These are phyloP conservation scores for Apodemia zela DNA, from an alignment of 2,888 invertebrate genomes.

Conservation along the genomic window DNA sequence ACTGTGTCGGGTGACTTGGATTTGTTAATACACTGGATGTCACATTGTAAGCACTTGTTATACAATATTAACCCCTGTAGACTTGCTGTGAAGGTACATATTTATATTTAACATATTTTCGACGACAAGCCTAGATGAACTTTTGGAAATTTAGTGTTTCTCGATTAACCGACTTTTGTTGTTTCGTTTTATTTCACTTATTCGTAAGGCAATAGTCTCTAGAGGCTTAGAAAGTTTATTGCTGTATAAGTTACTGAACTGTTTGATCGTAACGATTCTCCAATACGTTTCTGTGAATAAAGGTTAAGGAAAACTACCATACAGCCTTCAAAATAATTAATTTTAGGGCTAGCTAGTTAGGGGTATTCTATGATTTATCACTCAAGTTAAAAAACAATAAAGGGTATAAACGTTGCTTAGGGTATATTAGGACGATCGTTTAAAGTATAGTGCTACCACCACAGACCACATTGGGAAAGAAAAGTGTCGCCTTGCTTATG, in stretches of 20 bases:
- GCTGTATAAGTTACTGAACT: conserved; percentile 21
- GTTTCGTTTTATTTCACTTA: conserved; percentile 65
- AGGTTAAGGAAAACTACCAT: background rate
- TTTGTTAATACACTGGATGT: conserved; percentile 59
- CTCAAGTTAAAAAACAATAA: too few relatives aligned
- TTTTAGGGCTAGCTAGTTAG: too few relatives aligned
- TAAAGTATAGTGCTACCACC: too few relatives aligned
- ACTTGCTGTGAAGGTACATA: conserved; percentile 23
- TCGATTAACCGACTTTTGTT: conserved; percentile 60
- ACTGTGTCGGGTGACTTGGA: conserved; percentile 59
- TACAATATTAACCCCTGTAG: conserved; percentile 36
- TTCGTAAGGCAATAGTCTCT: conserved; percentile 32
- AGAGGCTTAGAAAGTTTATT: conserved; percentile 29
- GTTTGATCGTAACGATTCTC: background rate
- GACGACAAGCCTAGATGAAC: conserved; percentile 35
- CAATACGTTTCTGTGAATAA: background rate
- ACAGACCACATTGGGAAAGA: too few relatives aligned
- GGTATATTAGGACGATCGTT: too few relatives aligned
- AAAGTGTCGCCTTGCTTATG: too few relatives aligned
- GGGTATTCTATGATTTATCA: too few relatives aligned
- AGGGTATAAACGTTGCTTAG: too few relatives aligned
- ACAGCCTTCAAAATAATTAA: background rate
- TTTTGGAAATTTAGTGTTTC: conserved; percentile 56
- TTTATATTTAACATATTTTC: conserved; percentile 26
- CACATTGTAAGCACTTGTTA: conserved; percentile 39